Percentiles rank a stretch among this genome's conserved stretches.
Evolutionary conservation across 2,797 vertebrate genomes (phyloP).

Genomic region (Cossypha caffra): DNA sequence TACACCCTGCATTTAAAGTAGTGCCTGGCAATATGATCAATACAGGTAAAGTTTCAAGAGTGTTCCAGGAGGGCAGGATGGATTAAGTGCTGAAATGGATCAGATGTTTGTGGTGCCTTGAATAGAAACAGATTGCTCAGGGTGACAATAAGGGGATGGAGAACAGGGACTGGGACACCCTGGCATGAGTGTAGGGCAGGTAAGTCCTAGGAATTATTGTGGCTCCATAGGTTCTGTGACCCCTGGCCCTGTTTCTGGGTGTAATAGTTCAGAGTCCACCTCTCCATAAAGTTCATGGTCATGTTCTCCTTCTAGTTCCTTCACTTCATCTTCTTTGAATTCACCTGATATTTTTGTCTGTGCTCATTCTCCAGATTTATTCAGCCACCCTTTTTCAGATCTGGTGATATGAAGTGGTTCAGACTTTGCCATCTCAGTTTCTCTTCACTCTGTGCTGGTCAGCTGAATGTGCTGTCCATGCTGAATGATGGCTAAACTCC

Average conservation of each 20-base stretch:
- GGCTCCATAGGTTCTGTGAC: not conserved
- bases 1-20: not conserved
- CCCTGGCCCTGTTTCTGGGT: not conserved
- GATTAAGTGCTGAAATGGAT: not conserved
- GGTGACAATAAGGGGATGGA: not conserved
- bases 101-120: not conserved
- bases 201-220: not conserved
- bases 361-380: not conserved
- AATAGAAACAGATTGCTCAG: not conserved
- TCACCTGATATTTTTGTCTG: not conserved
- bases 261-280: not conserved
- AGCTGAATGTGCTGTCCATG: not conserved
- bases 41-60: slow-evolving; percentile 34
- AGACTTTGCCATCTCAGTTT: not conserved
- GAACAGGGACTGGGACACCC: accelerated
- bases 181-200: accelerated
- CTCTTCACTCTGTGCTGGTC: not conserved
- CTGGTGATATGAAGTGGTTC: not conserved
- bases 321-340: not conserved
- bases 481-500: not conserved
- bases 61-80: not conserved
- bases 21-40: not conserved
- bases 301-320: not conserved
- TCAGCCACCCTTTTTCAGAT: not conserved
- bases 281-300: not conserved